Conservation (phyloP, 2,888 invertebrate species). For the Fragum whitleyi region DNA sequence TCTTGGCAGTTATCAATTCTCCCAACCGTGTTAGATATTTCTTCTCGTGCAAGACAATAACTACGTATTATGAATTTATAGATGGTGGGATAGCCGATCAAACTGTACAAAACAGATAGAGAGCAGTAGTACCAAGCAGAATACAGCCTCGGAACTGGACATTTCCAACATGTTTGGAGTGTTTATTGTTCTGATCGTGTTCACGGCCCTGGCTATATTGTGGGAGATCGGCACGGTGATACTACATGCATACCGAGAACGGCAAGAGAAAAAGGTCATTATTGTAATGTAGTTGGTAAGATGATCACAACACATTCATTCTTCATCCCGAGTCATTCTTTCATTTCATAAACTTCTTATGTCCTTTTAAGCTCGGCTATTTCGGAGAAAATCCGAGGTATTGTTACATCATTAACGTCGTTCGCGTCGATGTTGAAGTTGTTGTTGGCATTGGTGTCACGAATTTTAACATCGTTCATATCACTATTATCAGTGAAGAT, state of each 20-base stretch:
- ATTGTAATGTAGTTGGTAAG: slow-evolving; percentile 64
- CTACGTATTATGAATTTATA: too few relatives aligned
- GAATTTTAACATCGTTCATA: too few relatives aligned
- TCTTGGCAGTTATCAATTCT: too few relatives aligned
- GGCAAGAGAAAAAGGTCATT: slow-evolving; percentile 64
- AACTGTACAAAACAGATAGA: slow-evolving; percentile 71
- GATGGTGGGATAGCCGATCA: slow-evolving; percentile 74
- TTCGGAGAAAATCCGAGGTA: too few relatives aligned
- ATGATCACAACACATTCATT: slow-evolving; percentile 1
- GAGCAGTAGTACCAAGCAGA: slow-evolving; percentile 59
- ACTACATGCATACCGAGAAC: slow-evolving; percentile 30
- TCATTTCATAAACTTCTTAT: neutral
- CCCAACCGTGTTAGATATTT: too few relatives aligned
- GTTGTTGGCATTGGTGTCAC: too few relatives aligned
- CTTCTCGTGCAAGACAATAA: too few relatives aligned
- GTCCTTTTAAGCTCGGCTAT: too few relatives aligned
- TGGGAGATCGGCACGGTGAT: slow-evolving; percentile 66
- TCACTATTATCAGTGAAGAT: too few relatives aligned
- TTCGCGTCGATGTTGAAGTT: too few relatives aligned
- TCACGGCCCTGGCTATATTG: slow-evolving; percentile 70
- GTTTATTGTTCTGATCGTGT: slow-evolving; percentile 75
- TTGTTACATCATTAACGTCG: too few relatives aligned
- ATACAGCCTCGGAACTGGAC: slow-evolving; percentile 76
- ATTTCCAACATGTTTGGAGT: slow-evolving; percentile 81
- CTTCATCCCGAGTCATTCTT: neutral